Percentiles rank a stretch among this genome's conserved stretches.
phyloP scores from a whole-genome alignment of 2,113 vertebrate species.

The Poecile atricapillus region DNA sequence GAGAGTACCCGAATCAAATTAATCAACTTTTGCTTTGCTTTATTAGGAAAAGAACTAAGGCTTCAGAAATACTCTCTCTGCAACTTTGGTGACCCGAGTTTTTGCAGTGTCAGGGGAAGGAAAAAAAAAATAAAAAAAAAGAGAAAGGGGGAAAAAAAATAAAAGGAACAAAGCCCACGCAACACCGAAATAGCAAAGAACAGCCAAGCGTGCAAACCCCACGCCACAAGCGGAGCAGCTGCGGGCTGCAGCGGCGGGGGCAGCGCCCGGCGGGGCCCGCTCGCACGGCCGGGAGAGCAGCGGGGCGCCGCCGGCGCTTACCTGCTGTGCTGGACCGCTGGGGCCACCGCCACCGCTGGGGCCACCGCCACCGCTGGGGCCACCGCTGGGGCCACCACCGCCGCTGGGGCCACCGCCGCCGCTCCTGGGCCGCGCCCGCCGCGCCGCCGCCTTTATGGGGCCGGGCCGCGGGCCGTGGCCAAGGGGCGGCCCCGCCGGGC shows the following conservation, averaged over 20 bases:
- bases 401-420: no score
- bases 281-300: neutral
- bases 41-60: neutral
- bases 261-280: neutral
- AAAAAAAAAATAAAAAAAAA: no score
- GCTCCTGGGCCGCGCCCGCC: no score
- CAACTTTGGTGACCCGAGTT: neutral
- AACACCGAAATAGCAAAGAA: neutral
- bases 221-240: rapidly evolving
- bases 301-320: neutral
- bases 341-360: neutral
- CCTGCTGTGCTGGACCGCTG: neutral
- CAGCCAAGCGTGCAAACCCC: no score
- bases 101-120: neutral
- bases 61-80: neutral
- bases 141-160: rapidly evolving
- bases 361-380: no score
- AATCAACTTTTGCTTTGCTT: neutral
- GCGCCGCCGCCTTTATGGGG: neutral
- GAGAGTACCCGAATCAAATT: neutral
- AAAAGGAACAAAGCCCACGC: no score
- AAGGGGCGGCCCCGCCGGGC: neutral
- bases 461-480: neutral
- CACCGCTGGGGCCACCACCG: neutral
- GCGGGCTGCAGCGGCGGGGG: neutral